Evolutionary conservation across 2,113 vertebrate species (phyloP).

Genomic region (Xenotilapia caudafasciata): DNA sequence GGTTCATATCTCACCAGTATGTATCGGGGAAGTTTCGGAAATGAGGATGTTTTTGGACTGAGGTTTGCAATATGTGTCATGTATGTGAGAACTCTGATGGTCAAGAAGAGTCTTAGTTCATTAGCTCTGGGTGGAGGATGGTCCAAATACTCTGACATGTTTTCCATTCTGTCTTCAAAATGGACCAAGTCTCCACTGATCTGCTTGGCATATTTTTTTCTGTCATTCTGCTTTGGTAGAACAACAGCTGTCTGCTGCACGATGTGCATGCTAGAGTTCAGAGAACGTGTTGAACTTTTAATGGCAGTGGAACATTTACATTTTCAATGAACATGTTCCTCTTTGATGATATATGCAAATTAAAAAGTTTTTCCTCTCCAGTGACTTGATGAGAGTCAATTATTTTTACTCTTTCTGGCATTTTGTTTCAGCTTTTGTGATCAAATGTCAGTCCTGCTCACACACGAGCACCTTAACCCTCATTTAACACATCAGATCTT

Average conservation of each 20-base stretch:
- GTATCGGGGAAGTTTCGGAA: rapidly evolving
- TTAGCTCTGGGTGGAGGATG: not conserved
- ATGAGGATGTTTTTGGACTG: not conserved
- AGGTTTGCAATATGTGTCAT: not conserved
- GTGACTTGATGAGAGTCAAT: not conserved
- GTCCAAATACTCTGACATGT: not conserved
- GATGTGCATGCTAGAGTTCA: not conserved
- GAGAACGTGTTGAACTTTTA: not conserved
- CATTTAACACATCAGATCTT: not conserved
- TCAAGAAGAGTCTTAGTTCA: not conserved
- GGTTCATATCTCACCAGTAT: not conserved
- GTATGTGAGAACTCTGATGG: not conserved
- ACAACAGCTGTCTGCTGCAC: not conserved
- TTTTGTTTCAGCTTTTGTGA: not conserved
- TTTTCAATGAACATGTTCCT: not conserved
- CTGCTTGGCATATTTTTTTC: not conserved
- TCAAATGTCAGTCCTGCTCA: not conserved
- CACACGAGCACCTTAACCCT: not conserved
- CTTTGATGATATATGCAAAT: not conserved
- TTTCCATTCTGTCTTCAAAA: not conserved
- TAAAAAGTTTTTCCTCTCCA: not conserved
- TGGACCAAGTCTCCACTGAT: not conserved
- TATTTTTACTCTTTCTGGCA: not conserved
- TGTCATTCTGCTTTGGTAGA: not conserved
- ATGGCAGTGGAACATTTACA: not conserved